Evolutionary conservation across 2,797 vertebrate genomes (phyloP).

Genomic region (Hippopotamyrus pictus): DNA sequence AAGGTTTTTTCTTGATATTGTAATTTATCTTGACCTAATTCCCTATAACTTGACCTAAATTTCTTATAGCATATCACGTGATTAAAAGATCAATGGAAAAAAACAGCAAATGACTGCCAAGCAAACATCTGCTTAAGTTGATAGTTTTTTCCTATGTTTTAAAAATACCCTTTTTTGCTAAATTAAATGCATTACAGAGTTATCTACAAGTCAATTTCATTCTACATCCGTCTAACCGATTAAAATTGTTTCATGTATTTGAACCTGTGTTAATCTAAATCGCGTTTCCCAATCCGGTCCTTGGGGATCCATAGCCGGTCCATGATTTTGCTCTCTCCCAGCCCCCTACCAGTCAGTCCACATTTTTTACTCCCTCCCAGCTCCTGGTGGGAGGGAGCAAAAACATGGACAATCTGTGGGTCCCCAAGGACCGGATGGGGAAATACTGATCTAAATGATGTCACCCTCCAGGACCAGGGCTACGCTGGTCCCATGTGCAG

Average conservation of each 20-base stretch:
- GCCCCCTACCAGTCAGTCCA: no score
- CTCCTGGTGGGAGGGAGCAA: not conserved
- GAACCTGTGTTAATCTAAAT: conserved; percentile 5
- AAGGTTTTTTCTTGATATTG: not conserved
- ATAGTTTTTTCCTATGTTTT: conserved; percentile 28
- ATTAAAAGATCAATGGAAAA: conserved; percentile 11
- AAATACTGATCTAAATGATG: conserved; percentile 5
- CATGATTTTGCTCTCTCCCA: not conserved
- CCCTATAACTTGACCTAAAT: conserved; percentile 9
- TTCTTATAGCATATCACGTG: conserved; percentile 13
- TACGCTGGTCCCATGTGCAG: conserved; percentile 22
- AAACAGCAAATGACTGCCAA: conserved; percentile 13
- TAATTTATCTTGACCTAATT: conserved; percentile 11
- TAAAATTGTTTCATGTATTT: conserved; percentile 15
- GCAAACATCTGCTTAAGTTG: conserved; percentile 35
- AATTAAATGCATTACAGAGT: conserved; percentile 25
- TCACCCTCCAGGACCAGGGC: not conserved
- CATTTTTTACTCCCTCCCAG: not conserved
- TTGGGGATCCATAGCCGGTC: not conserved
- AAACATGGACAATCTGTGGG: not conserved
- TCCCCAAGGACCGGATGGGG: not conserved
- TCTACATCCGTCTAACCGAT: not conserved
- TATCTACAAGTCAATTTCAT: conserved; percentile 10
- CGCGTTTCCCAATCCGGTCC: not conserved
- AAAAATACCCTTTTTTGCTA: conserved; percentile 20